These are phyloP conservation scores for Arrhamphus sclerolepis DNA, from an alignment of 2,797 vertebrate genomes.

Conservation along the genomic window DNA sequence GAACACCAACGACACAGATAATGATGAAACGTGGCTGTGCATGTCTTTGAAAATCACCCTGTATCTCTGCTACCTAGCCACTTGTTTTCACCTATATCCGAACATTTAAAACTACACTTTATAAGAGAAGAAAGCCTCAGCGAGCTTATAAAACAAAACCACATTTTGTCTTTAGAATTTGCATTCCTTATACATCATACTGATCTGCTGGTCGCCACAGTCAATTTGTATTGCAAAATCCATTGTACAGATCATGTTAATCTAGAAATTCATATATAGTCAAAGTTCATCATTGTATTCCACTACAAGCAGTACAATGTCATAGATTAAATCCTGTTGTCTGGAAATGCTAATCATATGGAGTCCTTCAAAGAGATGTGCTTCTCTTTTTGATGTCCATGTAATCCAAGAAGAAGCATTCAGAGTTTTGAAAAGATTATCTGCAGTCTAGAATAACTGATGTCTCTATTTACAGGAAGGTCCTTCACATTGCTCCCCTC, in stretches of 20 bases:
- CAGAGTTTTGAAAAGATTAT: constrained; percentile 49
- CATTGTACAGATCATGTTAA: constrained; percentile 30
- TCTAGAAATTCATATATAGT: constrained; percentile 57
- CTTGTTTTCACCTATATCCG: constrained; percentile 14
- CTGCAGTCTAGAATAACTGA: constrained; percentile 55
- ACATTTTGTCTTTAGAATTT: constrained; percentile 24
- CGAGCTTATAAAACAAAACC: constrained; percentile 28
- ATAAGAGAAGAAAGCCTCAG: constrained; percentile 38
- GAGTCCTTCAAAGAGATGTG: constrained; percentile 45
- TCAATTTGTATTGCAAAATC: constrained; percentile 18
- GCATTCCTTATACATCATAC: constrained; percentile 19
- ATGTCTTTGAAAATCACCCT: constrained; percentile 45
- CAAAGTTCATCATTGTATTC: constrained; percentile 64
- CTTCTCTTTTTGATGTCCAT: constrained; percentile 39
- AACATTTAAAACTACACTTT: constrained; percentile 26
- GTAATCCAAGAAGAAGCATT: constrained; percentile 52
- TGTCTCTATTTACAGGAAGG: constrained; percentile 76
- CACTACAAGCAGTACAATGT: constrained; percentile 70
- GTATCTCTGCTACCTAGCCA: constrained; percentile 23
- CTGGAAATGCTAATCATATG: constrained; percentile 50
- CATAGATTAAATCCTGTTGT: constrained; percentile 55
- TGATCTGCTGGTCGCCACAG: constrained; percentile 17
- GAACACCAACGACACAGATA: constrained; percentile 3
- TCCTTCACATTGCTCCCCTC: constrained; percentile 41
- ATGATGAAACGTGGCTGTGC: constrained; percentile 9